These are phyloP conservation scores for Alligator sinensis DNA, from an alignment of 2,113 vertebrate species.

Conservation along the genomic window DNA sequence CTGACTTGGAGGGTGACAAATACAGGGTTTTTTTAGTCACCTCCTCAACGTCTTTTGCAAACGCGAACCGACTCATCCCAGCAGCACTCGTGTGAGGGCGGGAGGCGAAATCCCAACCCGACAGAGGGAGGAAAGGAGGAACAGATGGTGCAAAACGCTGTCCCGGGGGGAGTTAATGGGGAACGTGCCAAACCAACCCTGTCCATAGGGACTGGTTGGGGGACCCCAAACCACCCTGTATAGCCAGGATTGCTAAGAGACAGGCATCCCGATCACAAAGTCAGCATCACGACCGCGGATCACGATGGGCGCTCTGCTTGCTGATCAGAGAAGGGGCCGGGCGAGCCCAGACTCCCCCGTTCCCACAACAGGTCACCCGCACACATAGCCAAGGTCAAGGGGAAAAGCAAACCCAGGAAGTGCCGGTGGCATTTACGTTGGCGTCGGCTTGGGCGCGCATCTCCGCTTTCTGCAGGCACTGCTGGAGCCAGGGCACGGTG, in stretches of 20 bases:
- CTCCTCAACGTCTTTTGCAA: not conserved
- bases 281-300: not conserved
- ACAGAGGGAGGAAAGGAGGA: not conserved
- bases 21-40: not conserved
- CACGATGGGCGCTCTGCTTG: not conserved
- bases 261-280: not conserved
- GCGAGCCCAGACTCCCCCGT: not conserved
- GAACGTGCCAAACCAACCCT: not conserved
- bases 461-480: not conserved
- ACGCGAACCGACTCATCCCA: not conserved
- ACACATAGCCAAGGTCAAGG: not conserved
- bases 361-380: not conserved
- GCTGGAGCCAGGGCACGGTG: constrained; percentile 58
- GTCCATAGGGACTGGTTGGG: not conserved
- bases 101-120: not conserved
- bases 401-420: no score
- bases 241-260: not conserved
- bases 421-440: constrained; percentile 25
- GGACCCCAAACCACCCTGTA: not conserved
- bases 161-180: not conserved
- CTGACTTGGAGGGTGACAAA: not conserved
- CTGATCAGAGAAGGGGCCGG: not conserved
- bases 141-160: not conserved
- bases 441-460: not conserved
- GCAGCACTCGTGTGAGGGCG: not conserved